These are phyloP conservation scores for Epirrhoe tristata DNA, from an alignment of 2,888 invertebrate species.

Conservation along the genomic window DNA sequence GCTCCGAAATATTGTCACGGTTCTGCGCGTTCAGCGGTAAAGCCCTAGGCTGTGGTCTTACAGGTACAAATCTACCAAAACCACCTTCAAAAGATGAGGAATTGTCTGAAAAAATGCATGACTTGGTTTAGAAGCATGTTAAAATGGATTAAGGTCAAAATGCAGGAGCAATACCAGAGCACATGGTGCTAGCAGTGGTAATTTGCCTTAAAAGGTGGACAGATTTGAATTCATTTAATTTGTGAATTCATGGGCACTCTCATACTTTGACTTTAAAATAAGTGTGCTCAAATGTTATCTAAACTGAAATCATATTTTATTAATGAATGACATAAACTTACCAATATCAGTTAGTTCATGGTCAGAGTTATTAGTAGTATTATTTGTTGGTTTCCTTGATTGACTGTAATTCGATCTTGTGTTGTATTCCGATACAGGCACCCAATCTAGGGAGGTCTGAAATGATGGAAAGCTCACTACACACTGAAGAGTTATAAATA, in stretches of 20 bases:
- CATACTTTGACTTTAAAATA: not conserved
- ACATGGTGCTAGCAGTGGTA: not conserved
- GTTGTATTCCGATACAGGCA: constrained; percentile 82
- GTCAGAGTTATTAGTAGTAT: constrained; percentile 74
- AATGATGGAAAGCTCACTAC: constrained; percentile 47
- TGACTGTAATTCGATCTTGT: constrained; percentile 78
- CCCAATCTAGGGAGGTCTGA: constrained; percentile 83
- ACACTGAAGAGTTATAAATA: constrained; percentile 18
- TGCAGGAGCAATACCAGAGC: too few species aligned
- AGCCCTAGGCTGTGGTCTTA: constrained; percentile 79
- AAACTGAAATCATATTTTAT: not conserved
- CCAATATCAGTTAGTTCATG: constrained; percentile 81
- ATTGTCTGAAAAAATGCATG: constrained; percentile 61
- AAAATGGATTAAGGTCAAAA: too few species aligned
- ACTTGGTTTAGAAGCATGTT: not conserved
- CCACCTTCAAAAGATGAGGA: constrained; percentile 78
- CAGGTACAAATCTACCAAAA: constrained; percentile 82
- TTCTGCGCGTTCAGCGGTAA: constrained; percentile 77
- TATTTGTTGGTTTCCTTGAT: constrained; percentile 78
- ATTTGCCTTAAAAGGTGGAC: not conserved
- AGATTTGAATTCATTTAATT: not conserved
- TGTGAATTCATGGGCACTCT: not conserved
- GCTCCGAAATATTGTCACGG: constrained; percentile 72
- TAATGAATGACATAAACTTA: constrained; percentile 50
- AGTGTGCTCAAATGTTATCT: not conserved